Evolutionary conservation across 2,888 invertebrate genomes (phyloP).

Genomic region (Phlogophora meticulosa): DNA sequence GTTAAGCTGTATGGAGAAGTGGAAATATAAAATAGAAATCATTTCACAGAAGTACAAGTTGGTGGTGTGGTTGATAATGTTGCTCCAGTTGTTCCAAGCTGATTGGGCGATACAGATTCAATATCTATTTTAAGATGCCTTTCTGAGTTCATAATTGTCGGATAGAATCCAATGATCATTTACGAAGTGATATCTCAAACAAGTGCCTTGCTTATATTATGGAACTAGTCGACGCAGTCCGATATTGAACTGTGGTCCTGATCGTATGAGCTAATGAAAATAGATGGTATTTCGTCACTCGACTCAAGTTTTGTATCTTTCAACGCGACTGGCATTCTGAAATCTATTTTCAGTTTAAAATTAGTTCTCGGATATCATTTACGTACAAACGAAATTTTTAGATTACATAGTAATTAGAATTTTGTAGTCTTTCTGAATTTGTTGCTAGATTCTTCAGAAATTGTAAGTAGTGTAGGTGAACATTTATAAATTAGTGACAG

Average conservation of each 20-base stretch:
- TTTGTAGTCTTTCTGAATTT: conserved; percentile 54
- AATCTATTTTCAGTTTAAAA: conserved; percentile 38
- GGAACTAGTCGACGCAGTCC: background rate
- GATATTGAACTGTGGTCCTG: background rate
- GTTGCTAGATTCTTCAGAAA: conserved; percentile 62
- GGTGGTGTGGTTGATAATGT: no score
- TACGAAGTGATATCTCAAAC: background rate
- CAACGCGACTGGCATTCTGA: conserved; percentile 47
- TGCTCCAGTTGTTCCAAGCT: background rate
- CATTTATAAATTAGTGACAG: conserved; percentile 34
- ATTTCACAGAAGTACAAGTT: background rate
- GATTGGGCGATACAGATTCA: background rate
- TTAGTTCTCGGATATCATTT: conserved; percentile 48
- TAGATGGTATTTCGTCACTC: background rate
- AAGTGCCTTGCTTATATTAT: conserved; percentile 28
- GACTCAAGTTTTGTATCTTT: conserved; percentile 16
- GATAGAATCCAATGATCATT: background rate
- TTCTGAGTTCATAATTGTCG: background rate
- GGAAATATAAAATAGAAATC: background rate
- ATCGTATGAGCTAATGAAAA: background rate
- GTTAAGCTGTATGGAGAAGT: background rate
- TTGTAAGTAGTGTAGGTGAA: conserved; percentile 40
- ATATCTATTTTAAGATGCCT: background rate
- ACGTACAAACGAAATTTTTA: conserved; percentile 63
- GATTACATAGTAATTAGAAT: conserved; percentile 51